Percentiles rank a stretch among this genome's conserved stretches.
phyloP scores from a whole-genome alignment of 2,797 vertebrate species.

The Sebastes reedi region DNA sequence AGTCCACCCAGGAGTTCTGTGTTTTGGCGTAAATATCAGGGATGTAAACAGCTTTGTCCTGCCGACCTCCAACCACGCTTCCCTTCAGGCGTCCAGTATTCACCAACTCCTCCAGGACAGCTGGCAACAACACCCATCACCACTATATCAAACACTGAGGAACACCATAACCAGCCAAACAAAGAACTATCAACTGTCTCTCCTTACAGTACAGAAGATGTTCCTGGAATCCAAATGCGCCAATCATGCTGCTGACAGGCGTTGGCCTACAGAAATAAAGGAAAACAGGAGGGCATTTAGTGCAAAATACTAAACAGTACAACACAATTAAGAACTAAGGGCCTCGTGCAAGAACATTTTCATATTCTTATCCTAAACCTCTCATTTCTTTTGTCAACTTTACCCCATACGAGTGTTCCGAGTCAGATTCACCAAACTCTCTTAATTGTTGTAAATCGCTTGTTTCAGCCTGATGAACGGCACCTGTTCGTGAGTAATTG shows the following conservation, averaged over 20 bases:
- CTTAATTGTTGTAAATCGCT: neutral
- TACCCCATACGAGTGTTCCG: neutral
- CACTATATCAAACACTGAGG: neutral
- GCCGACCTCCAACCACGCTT: conserved; percentile 90
- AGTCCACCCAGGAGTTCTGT: conserved; percentile 95
- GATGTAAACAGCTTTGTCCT: conserved; percentile 94
- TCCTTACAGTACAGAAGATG: conserved; percentile 97
- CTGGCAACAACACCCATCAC: conserved; percentile 65
- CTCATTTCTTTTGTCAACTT: neutral
- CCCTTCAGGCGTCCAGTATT: conserved; percentile 89
- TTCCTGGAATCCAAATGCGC: conserved; percentile 92
- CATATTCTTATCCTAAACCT: neutral
- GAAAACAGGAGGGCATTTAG: neutral
- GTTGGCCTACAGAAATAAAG: conserved; percentile 84
- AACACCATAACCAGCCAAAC: neutral
- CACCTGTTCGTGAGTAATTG: too few relatives aligned
- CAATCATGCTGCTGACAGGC: conserved; percentile 90
- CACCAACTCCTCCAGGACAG: conserved; percentile 93
- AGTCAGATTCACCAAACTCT: too few relatives aligned
- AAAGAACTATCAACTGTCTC: conserved; percentile 2
- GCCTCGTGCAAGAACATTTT: neutral
- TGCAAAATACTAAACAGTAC: neutral
- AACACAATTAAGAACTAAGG: too few relatives aligned
- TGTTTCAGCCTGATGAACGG: too few relatives aligned
- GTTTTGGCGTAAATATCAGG: conserved; percentile 96